Base-by-base conservation (phyloP, 2,888 invertebrate genomes). In the Campoletis raptor region DNA sequence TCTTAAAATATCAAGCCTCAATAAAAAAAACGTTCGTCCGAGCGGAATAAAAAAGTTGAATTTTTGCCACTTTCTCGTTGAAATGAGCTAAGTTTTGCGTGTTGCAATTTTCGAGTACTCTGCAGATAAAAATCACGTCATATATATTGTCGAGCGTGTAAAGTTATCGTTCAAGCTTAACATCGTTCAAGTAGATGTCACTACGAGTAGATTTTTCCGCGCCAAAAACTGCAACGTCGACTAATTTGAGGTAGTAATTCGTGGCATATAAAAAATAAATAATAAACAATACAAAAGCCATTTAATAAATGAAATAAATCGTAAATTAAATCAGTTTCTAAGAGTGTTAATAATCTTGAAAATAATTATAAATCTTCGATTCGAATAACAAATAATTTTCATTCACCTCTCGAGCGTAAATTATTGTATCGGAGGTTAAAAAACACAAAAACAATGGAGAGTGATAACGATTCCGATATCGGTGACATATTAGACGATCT, bases 401-500 rank as follows among this genome's bases (percentile, higher is more conserved):
- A 76, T 78, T 30, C 30, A 77, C 70, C 48, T 36, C 10, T 15
- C 21, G 36, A 24, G 12, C n/a, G 36, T 54, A 6, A 24, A 24
- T 42, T 8, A 66, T 40, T 57, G 7, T 18, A 4, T n/a, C 21
- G 52, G 52, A 85, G 81, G 81, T 76, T 76, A 77, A 73, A 15
- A 37, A 21, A 84, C 40, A 85, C 36, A 52, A 52, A 15, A 77
- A 77, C n/a, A 57, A 80, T 88, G 88, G 87, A 81, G 18, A 86
- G 88, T 82, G 90, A 89, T 72, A 74, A 85, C 52, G 87, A 90
- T 81, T 85, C 85, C 10, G 90, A 89, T n/a, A 73, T 88, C n/a
- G 89, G 85, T 10, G 90, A 91, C 54, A 77, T 91, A 18, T 82
- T 91, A 18, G 89, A 86, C n/a, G 88, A 90, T 86, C 89, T 91